Base-by-base conservation (phyloP, 2,888 invertebrate genomes). In the Oscheius sp. region DNA sequence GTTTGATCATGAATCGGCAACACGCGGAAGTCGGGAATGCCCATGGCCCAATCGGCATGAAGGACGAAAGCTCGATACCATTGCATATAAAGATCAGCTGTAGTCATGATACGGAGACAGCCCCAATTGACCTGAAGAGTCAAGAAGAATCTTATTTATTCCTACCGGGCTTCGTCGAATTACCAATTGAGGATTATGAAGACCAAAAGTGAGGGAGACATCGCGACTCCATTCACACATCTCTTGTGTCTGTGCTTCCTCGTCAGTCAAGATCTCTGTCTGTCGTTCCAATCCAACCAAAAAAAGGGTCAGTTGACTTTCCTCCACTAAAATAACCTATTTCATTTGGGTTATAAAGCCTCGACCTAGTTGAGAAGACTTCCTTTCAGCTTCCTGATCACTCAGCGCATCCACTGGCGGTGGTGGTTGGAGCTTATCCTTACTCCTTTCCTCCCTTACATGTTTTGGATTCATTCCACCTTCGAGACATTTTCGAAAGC, bases 391-490 rank as follows among this genome's bases (percentile, higher is more conserved):
- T 20, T 51, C 64, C 51, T 33, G 51, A 26, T 64, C 50, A 8
- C 51, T 38, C 24, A 47, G 30, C n/a, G 28, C 28, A 14, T 59
- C 59, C 26, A 54, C 54, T 0, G 38, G 41, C 3, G 57, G 57
- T 26, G 72, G 71, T 9, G 73, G 67, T 59, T 70, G 64, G 49
- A 70, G 32, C 20, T 74, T 74, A 22, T 70, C 69, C 44, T 79
- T 77, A 49, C 69, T 73, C 20, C 79, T 66, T 51, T 77, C 77
- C 44, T 77, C 79, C 22, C 79, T 68, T n/a, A 80, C 80, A 49
- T 78, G 76, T 44, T 77, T 79, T 36, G 80, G 80, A 50, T 80
- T 80, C 80, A 80, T 80, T 9, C 80, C 80, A 12, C 80, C 80
- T 20, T 73, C 71, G 20, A 79, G 69, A 69, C 80, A 80, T 66